Evolutionary conservation across 2,888 invertebrate genomes (phyloP).

Genomic region (Polyploca ridens): DNA sequence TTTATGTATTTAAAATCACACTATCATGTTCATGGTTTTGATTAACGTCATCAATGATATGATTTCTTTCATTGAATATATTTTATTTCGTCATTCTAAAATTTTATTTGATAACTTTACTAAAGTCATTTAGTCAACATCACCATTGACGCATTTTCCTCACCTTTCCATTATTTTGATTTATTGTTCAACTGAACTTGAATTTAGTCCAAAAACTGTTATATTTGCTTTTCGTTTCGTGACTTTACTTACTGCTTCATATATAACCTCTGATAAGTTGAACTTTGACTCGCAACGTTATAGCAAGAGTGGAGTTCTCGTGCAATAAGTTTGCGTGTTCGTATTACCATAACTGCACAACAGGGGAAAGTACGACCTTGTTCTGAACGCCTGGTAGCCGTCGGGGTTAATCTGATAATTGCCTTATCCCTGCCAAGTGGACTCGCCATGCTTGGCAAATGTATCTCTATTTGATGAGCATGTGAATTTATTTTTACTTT

Average conservation of each 20-base stretch:
- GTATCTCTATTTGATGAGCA: slow-evolving; percentile 19
- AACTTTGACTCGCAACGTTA: slow-evolving; percentile 1
- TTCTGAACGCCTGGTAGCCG: slow-evolving; percentile 24
- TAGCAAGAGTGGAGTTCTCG: background rate
- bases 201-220: background rate
- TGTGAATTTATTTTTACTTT: slow-evolving; percentile 13
- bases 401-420: slow-evolving; percentile 17
- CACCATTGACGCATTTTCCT: background rate
- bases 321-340: slow-evolving; percentile 10
- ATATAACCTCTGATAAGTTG: background rate
- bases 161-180: background rate
- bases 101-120: background rate
- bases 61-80: too few relatives aligned
- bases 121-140: background rate
- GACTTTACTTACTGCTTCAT: background rate
- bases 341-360: slow-evolving; percentile 18
- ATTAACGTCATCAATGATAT: background rate
- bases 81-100: too few relatives aligned
- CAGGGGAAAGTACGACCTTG: slow-evolving; percentile 64
- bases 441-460: slow-evolving; percentile 33
- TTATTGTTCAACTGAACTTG: background rate
- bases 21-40: background rate
- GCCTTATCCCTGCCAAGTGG: slow-evolving; percentile 27
- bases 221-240: background rate
- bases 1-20: too few relatives aligned